Conservation (phyloP, 2,888 invertebrate species). For the Leptopilina syphax region DNA sequence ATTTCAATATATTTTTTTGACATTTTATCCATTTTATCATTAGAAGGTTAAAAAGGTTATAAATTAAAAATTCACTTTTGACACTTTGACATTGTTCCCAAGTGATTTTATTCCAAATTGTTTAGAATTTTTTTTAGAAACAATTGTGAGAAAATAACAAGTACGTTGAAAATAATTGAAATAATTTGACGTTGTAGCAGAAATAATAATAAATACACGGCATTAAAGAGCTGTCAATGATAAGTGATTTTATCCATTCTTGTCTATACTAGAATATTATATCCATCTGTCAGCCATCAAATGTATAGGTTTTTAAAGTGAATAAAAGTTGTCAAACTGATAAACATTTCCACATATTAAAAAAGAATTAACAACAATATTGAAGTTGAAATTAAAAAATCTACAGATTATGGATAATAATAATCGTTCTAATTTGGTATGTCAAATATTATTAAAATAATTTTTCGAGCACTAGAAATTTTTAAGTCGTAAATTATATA, state of each 20-base stretch:
- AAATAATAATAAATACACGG: not conserved
- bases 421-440: constrained; percentile 35
- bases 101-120: no score
- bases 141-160: not conserved
- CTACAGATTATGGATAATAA: constrained; percentile 28
- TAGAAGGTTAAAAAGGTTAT: not conserved
- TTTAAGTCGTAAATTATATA: not conserved
- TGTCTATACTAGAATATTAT: not conserved
- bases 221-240: not conserved
- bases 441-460: constrained; percentile 4
- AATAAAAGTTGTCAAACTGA: not conserved
- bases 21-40: not conserved
- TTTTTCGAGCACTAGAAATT: not conserved
- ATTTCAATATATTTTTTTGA: not conserved
- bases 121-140: no score
- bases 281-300: constrained; percentile 36
- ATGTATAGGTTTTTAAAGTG: not conserved
- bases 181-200: constrained; percentile 22
- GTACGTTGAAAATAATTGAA: not conserved
- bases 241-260: constrained; percentile 20
- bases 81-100: not conserved
- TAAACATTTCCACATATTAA: not conserved
- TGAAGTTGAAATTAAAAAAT: not conserved
- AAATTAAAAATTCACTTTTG: not conserved
- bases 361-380: constrained; percentile 13